A percentile compares a stretch with the other conserved stretches of the same genome.
phyloP scores from a whole-genome alignment of 2,888 invertebrate species.

The Periphyllus acericola region DNA sequence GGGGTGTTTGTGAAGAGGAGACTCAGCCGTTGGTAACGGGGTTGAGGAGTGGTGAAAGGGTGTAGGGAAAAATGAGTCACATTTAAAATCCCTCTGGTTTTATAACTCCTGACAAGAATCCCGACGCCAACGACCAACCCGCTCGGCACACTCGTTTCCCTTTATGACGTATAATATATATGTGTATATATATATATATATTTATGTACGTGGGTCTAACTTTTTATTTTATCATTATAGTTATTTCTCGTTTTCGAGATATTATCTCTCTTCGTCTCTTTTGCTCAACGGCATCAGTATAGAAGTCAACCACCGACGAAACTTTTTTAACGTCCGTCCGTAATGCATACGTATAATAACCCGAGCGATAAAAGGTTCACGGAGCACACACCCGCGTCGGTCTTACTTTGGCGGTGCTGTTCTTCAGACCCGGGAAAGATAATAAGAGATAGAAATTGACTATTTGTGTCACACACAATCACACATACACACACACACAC shows the following conservation, averaged over 20 bases:
- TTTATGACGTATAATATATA: neutral
- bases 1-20: neutral
- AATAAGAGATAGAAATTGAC: neutral
- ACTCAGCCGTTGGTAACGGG: neutral
- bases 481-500: neutral
- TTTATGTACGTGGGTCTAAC: neutral
- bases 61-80: neutral
- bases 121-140: conserved; percentile 29
- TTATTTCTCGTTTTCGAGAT: conserved; percentile 41
- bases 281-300: neutral
- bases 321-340: conserved; percentile 21
- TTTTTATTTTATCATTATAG: conserved; percentile 41
- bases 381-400: neutral
- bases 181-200: no score
- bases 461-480: neutral
- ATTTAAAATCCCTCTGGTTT: conserved; percentile 46
- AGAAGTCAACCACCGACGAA: neutral
- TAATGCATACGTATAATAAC: conserved; percentile 17
- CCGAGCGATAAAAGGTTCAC: conserved; percentile 19
- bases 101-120: conserved; percentile 57
- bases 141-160: neutral
- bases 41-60: no score
- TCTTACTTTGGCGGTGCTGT: neutral
- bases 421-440: neutral
- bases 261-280: conserved; percentile 7